Conservation (phyloP, 2,113 vertebrate species). For the Equus quagga region DNA sequence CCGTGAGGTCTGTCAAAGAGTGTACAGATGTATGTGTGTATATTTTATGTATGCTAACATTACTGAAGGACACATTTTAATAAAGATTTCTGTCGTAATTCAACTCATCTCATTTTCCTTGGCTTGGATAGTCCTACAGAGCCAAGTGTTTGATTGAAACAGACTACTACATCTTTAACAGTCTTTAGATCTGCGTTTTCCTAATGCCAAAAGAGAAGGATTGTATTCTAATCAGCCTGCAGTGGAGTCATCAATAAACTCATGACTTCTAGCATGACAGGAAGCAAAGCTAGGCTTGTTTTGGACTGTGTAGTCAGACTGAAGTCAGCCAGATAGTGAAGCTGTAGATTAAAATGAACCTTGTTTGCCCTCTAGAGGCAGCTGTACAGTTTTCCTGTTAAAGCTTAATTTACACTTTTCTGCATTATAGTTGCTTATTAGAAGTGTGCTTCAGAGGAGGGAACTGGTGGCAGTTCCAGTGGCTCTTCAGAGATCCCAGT, state of each 20-base stretch:
- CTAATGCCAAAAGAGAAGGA: not conserved
- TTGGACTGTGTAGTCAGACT: not conserved
- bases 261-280: not conserved
- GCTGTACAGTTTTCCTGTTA: not conserved
- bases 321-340: constrained; percentile 27
- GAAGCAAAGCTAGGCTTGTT: constrained; percentile 32
- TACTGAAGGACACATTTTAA: constrained; percentile 86
- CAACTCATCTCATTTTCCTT: constrained; percentile 78
- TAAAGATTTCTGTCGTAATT: constrained; percentile 88
- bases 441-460: not conserved
- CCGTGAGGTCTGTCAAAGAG: constrained; percentile 88
- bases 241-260: not conserved
- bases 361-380: constrained; percentile 73
- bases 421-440: not conserved
- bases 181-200: constrained; percentile 6
- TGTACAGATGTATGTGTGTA: constrained; percentile 90
- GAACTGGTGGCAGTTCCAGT: not conserved
- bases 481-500: not conserved
- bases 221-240: not conserved
- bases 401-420: constrained; percentile 6
- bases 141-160: constrained; percentile 64
- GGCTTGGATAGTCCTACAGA: constrained; percentile 66
- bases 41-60: constrained; percentile 88
- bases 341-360: not conserved
- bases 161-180: not conserved